Percentiles rank a stretch among this genome's conserved stretches.
These are phyloP conservation scores for Macaria liturata DNA, from an alignment of 2,888 invertebrate species.

Conservation along the genomic window DNA sequence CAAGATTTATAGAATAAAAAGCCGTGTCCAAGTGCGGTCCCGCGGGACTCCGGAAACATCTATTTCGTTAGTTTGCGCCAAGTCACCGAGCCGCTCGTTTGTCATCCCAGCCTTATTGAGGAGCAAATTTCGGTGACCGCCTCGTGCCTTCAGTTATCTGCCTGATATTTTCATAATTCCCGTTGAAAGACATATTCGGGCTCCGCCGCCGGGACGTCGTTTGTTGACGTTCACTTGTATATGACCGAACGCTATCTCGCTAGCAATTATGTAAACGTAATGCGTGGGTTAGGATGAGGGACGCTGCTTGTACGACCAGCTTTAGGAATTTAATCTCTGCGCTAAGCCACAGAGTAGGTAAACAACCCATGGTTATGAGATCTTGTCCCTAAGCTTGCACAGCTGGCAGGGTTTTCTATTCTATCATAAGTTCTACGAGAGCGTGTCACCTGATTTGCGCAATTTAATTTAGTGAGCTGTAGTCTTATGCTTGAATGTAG, in stretches of 20 bases:
- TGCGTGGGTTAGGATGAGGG: conserved; percentile 17
- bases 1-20: conserved; percentile 49
- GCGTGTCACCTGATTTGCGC: too few relatives aligned
- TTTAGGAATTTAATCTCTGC: conserved; percentile 16
- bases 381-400: too few relatives aligned
- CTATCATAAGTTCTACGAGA: too few relatives aligned
- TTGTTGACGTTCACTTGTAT: conserved; percentile 35
- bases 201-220: conserved; percentile 32
- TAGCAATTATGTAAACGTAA: conserved; percentile 24
- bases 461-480: too few relatives aligned
- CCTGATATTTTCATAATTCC: conserved; percentile 66
- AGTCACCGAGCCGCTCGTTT: conserved; percentile 65
- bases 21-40: conserved; percentile 42
- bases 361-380: not conserved
- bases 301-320: conserved; percentile 11
- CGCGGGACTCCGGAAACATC: conserved; percentile 45
- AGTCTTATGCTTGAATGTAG: too few relatives aligned
- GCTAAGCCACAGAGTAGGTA: conserved; percentile 1
- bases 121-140: conserved; percentile 61
- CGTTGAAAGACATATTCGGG: conserved; percentile 46
- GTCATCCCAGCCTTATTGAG: conserved; percentile 65
- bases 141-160: conserved; percentile 54
- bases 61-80: conserved; percentile 61
- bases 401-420: too few relatives aligned
- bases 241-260: conserved; percentile 28